Conservation (phyloP, 53 echinoderm and acorn worm species). For the Temnopleurus reevesii region DNA sequence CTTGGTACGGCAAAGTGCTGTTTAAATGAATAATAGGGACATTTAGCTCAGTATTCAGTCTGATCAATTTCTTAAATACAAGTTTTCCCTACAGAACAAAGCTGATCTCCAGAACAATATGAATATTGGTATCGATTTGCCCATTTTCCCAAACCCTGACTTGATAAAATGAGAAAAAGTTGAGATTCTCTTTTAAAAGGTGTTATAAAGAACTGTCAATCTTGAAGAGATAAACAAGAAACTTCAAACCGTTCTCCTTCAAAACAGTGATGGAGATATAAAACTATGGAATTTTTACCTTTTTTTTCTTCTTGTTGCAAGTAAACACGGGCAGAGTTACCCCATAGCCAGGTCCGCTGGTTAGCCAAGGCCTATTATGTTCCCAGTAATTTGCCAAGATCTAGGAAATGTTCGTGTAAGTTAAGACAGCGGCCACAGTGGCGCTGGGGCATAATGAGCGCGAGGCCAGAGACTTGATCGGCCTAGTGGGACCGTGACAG, state of each 20-base stretch:
- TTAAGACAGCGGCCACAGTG: slow-evolving; percentile 54
- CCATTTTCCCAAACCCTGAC: background rate
- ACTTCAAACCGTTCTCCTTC: background rate
- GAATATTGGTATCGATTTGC: background rate
- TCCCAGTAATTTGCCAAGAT: slow-evolving; percentile 63
- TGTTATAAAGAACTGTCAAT: slow-evolving; percentile 24
- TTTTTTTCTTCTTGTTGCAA: slow-evolving; percentile 14
- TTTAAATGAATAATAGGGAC: too few relatives aligned
- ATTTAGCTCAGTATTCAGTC: too few relatives aligned
- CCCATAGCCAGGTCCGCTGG: slow-evolving; percentile 41
- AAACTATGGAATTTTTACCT: slow-evolving; percentile 32
- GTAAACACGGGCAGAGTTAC: slow-evolving; percentile 55
- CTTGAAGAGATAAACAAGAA: slow-evolving; percentile 6
- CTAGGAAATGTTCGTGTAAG: slow-evolving; percentile 60
- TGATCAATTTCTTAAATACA: too few relatives aligned
- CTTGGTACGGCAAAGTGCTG: too few relatives aligned
- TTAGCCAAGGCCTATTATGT: slow-evolving; percentile 50
- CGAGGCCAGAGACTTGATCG: slow-evolving; percentile 49
- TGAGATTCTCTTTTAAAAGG: background rate
- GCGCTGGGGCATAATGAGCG: slow-evolving; percentile 61
- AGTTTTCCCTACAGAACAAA: background rate
- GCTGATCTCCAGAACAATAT: background rate
- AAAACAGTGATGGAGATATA: slow-evolving; percentile 19
- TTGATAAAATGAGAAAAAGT: background rate
- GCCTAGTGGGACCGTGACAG: slow-evolving; percentile 56